Evolutionary conservation across 2,113 vertebrate genomes (phyloP).

Genomic region (Dryoscopus gambensis): DNA sequence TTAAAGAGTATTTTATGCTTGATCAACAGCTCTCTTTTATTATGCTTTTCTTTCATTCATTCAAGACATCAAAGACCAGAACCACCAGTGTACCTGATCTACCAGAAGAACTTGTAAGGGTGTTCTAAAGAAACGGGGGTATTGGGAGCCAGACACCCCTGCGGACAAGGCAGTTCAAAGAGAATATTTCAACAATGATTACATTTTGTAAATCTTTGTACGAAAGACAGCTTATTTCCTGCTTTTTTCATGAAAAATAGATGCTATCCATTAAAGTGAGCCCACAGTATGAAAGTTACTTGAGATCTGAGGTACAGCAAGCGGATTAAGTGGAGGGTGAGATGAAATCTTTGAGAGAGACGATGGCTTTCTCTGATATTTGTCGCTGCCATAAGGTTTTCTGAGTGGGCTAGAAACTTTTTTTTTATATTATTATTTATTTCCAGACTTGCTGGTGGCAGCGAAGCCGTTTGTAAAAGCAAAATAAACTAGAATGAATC

Average conservation of each 20-base stretch:
- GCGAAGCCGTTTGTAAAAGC: not conserved
- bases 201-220: conserved; percentile 90
- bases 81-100: conserved; percentile 83
- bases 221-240: conserved; percentile 78
- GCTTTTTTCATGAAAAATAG: conserved; percentile 83
- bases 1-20: conserved; percentile 90
- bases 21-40: conserved; percentile 88
- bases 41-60: conserved; percentile 86
- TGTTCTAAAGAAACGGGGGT: conserved; percentile 81
- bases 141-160: conserved; percentile 83
- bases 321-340: conserved; percentile 67
- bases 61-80: conserved; percentile 82
- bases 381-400: conserved; percentile 48
- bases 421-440: not conserved
- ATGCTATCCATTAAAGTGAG: conserved; percentile 80
- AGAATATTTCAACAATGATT: conserved; percentile 88
- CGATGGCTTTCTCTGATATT: conserved; percentile 42
- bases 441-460: not conserved
- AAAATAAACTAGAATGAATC: conserved; percentile 10
- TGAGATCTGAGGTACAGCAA: conserved; percentile 74
- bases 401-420: conserved; percentile 19
- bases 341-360: conserved; percentile 63
- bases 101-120: conserved; percentile 78
- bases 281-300: conserved; percentile 75
- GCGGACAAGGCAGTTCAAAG: conserved; percentile 84